Base-by-base conservation (phyloP, 2,113 vertebrate species). In the Xenotilapia leptura region DNA sequence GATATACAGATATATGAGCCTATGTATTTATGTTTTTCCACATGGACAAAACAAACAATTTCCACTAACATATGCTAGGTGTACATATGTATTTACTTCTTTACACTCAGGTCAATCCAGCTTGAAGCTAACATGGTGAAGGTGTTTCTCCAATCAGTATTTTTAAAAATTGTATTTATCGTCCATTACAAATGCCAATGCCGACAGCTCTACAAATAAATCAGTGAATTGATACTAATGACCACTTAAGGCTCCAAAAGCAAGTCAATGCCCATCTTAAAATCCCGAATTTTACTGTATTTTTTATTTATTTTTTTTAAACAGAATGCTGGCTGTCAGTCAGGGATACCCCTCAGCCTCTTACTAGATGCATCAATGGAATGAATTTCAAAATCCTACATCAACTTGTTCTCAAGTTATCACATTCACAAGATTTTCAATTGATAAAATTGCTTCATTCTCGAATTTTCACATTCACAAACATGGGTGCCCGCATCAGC, bases 371-470 rank as follows among this genome's bases (percentile, higher is more conserved):
- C 14, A 60, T 1, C 28, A 19, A 19, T 33, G 9, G 56, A 33
- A 60, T 0, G 0, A 33, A 62, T 36, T 36, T n/a, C 31, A 36
- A 62, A 62, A 62, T 62, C 58, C 58, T 62, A 62, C 31, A 62
- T 62, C 31, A 12, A n/a, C 31, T n/a, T 7, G 31, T 36, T 62
- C 58, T 12, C 9, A 19, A 60, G 8, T 60, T 31, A 6, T 31
- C 5, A 60, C 56, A 60, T 60, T 58, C 26, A 58, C 55, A 58
- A 58, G 55, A 58, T 28, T 58, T 58, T 58, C 54, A 56, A 58
- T 28, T 15, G 55, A 28, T 58, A 58, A 0, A 9, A 58, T 28
- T 2, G 55, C 23, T 9, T 56, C 55, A 28, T 56, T 2, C 7
- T 14, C 3, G 0, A 58, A 5, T 9, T 60, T 60, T 60, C 15